Percentiles rank a stretch among this genome's conserved stretches.
phyloP scores from a whole-genome alignment of 2,888 invertebrate genomes.

The Tachina grossa region DNA sequence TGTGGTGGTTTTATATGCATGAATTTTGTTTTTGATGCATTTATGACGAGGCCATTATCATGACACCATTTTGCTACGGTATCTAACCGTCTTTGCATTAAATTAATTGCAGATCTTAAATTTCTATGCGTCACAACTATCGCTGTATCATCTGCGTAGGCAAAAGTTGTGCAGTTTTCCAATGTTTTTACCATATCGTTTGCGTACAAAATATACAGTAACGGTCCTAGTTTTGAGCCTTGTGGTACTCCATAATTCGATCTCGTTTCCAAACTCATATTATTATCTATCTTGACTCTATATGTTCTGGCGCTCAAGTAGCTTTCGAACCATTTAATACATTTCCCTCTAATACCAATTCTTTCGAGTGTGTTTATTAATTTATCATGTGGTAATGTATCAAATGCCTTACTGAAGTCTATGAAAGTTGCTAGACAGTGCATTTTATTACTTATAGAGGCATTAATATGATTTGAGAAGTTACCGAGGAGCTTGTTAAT shows the following conservation, averaged over 20 bases:
- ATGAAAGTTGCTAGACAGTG: not conserved
- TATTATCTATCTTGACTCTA: too few relatives aligned
- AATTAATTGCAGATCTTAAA: not conserved
- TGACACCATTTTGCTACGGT: not conserved
- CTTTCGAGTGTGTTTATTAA: not conserved
- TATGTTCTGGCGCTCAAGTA: not conserved
- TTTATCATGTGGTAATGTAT: not conserved
- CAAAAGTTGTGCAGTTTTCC: not conserved
- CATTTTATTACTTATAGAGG: not conserved
- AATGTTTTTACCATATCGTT: not conserved
- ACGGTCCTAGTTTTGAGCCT: not conserved
- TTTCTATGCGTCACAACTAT: not conserved
- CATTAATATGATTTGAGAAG: not conserved
- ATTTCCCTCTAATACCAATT: not conserved
- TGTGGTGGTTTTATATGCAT: not conserved
- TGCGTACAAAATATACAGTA: not conserved
- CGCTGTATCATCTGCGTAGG: slow-evolving; percentile 9
- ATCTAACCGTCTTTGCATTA: not conserved
- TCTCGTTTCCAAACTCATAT: not conserved
- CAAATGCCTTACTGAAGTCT: slow-evolving; percentile 2
- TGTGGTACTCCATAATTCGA: not conserved
- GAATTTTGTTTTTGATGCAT: not conserved
- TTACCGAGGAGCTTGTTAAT: not conserved
- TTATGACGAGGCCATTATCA: not conserved
- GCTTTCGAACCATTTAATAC: not conserved